Percentiles rank a stretch among this genome's conserved stretches.
Evolutionary conservation across 2,797 vertebrate genomes (phyloP).

Genomic region (Tadarida brasiliensis): DNA sequence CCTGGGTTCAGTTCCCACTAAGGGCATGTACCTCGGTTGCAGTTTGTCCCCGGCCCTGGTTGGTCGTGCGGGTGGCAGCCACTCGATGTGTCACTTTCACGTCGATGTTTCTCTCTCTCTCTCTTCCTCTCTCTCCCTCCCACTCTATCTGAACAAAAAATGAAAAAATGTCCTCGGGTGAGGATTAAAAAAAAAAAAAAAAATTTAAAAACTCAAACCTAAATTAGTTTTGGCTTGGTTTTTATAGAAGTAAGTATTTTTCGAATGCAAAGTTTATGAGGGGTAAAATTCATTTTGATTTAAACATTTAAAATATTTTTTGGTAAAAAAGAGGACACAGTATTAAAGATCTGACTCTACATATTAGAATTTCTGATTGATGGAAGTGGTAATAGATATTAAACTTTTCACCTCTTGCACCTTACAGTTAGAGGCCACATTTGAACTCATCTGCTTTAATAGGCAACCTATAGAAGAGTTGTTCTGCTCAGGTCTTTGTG

Average conservation of each 20-base stretch:
- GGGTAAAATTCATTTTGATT: neutral
- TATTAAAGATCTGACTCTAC: neutral
- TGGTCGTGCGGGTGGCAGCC: too few species aligned
- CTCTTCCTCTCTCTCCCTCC: too few species aligned
- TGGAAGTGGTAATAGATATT: neutral
- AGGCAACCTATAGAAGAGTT: neutral
- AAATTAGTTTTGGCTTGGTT: neutral
- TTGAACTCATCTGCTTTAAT: neutral
- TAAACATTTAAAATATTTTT: neutral
- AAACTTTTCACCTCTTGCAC: neutral
- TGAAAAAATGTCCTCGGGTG: too few species aligned
- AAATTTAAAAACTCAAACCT: neutral
- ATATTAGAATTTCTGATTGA: constrained; percentile 21
- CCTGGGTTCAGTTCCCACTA: too few species aligned
- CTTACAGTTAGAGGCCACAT: neutral
- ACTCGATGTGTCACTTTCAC: too few species aligned
- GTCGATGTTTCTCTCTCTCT: too few species aligned
- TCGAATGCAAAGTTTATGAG: neutral
- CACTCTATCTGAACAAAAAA: too few species aligned
- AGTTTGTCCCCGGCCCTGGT: too few species aligned
- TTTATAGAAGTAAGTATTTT: neutral
- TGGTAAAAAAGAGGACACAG: neutral
- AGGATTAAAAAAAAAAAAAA: constrained; percentile 9
- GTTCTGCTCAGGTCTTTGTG: neutral
- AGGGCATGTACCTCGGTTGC: too few species aligned